These are phyloP conservation scores for Helarctos malayanus DNA, from an alignment of 2,797 vertebrate species.

Conservation along the genomic window DNA sequence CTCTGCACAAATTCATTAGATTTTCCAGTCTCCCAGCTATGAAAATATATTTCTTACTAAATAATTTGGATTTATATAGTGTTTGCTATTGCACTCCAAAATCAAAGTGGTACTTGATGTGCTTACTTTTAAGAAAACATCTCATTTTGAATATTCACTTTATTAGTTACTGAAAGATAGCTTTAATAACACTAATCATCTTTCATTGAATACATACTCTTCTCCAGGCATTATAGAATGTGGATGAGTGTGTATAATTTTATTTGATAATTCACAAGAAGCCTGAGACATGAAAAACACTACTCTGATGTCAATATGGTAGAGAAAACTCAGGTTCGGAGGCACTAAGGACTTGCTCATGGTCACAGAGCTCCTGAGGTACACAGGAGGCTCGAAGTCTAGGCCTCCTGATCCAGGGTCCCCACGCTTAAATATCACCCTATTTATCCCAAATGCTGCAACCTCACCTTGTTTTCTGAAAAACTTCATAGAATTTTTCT, in stretches of 20 bases:
- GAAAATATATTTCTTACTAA: background rate
- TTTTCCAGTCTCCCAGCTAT: background rate
- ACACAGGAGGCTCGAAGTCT: accelerated
- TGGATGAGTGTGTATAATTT: background rate
- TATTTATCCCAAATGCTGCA: background rate
- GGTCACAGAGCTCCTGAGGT: background rate
- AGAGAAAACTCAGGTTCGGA: background rate
- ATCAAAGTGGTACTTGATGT: background rate
- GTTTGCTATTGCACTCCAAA: background rate
- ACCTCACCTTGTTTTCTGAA: background rate
- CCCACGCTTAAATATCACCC: background rate
- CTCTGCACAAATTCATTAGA: background rate
- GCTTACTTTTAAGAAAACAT: background rate
- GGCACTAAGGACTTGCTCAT: accelerated
- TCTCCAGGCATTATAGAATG: background rate
- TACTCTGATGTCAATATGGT: background rate
- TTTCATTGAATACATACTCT: background rate
- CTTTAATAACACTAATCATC: background rate
- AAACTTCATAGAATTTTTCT: background rate
- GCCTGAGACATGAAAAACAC: background rate
- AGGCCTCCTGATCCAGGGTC: background rate
- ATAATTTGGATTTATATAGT: background rate
- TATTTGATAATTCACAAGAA: background rate
- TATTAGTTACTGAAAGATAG: background rate
- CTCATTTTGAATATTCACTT: background rate